A percentile compares a stretch with the other conserved stretches of the same genome.
Evolutionary conservation across 2,888 invertebrate genomes (phyloP).

Genomic region (Leuctra nigra): DNA sequence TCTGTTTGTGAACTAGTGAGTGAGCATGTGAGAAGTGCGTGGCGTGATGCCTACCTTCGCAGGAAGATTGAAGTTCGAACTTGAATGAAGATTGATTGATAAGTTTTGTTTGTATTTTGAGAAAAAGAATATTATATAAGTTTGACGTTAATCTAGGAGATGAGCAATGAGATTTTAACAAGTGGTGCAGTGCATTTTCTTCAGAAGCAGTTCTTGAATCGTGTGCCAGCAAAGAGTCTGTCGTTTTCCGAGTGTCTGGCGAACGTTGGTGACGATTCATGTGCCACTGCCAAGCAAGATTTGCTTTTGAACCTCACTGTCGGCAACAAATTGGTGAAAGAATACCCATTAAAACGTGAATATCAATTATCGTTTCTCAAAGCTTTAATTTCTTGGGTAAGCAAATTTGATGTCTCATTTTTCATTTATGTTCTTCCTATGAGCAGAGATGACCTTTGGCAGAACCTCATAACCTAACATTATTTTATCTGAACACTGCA

Average conservation of each 20-base stretch:
- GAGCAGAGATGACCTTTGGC: too few species aligned
- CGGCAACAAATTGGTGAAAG: slow-evolving; percentile 45
- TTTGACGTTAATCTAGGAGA: too few species aligned
- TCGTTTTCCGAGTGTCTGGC: background rate
- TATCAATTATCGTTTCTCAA: slow-evolving; percentile 63
- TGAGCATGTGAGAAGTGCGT: too few species aligned
- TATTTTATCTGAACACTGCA: too few species aligned
- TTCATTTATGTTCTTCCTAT: background rate
- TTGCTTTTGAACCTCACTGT: slow-evolving; percentile 52
- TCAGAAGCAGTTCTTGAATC: slow-evolving; percentile 8
- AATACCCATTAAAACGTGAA: slow-evolving; percentile 53
- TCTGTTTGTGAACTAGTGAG: too few species aligned
- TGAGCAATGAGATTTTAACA: too few species aligned
- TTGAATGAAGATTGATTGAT: too few species aligned
- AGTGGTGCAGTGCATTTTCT: background rate
- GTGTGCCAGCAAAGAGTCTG: background rate
- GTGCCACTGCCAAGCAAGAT: slow-evolving; percentile 44
- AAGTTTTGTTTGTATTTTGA: too few species aligned
- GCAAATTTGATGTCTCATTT: slow-evolving; percentile 15
- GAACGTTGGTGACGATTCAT: slow-evolving; percentile 40
- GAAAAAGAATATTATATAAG: too few species aligned
- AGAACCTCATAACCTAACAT: background rate
- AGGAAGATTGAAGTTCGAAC: too few species aligned
- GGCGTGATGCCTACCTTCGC: too few species aligned
- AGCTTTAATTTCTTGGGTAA: slow-evolving; percentile 46